Conservation (phyloP, 2,113 vertebrate genomes). For the Prionailurus bengalensis region DNA sequence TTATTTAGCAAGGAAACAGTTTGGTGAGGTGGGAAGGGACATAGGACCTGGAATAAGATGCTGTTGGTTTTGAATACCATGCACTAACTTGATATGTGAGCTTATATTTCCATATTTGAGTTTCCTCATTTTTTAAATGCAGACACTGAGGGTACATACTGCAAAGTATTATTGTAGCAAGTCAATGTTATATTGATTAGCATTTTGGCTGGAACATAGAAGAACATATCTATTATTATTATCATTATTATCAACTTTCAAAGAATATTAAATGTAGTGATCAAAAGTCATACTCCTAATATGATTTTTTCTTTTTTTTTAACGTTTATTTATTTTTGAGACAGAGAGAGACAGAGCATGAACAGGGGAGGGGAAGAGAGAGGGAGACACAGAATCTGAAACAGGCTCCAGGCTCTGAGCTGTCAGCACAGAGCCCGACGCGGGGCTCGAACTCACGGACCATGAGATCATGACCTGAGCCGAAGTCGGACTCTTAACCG, state of each 20-base stretch:
- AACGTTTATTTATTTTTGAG: no score
- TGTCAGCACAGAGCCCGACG: no score
- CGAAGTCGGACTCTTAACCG: accelerated
- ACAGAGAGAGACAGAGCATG: no score
- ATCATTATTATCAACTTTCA: not conserved
- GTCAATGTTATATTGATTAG: not conserved
- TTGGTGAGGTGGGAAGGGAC: not conserved
- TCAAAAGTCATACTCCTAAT: not conserved
- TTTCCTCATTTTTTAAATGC: not conserved
- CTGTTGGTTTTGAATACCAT: not conserved
- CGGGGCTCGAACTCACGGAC: no score
- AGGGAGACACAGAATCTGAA: no score
- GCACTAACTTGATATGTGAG: not conserved
- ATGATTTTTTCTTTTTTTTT: not conserved
- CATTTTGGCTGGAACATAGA: not conserved
- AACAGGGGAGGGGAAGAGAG: no score
- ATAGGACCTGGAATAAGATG: not conserved
- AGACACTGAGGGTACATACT: not conserved
- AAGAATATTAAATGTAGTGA: conserved; percentile 1
- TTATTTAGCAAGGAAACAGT: not conserved
- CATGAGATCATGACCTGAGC: no score
- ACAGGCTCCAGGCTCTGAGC: no score
- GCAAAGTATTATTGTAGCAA: not conserved
- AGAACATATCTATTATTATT: not conserved
- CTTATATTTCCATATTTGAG: not conserved